These are phyloP conservation scores for Hybos culiciformis DNA, from an alignment of 2,888 invertebrate species.

Conservation along the genomic window DNA sequence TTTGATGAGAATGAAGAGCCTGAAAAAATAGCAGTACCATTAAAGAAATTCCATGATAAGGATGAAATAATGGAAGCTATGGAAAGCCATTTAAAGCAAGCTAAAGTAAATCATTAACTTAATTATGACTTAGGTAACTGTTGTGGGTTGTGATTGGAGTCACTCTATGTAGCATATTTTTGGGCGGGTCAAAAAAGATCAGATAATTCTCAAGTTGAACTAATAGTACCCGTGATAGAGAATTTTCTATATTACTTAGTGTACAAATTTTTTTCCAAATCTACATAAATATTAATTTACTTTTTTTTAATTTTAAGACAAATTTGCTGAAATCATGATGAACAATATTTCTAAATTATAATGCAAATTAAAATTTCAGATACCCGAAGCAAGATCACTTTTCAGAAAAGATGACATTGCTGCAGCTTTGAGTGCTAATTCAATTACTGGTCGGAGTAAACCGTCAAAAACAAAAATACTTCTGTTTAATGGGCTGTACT, in stretches of 20 bases:
- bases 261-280: no score
- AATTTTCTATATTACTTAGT: no score
- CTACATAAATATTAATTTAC: slow-evolving; percentile 22
- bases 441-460: slow-evolving; percentile 39
- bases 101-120: no score
- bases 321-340: background rate
- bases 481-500: slow-evolving; percentile 63
- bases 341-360: no score
- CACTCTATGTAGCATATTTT: no score
- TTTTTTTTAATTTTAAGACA: slow-evolving; percentile 1
- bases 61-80: slow-evolving; percentile 48
- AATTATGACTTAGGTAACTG: no score
- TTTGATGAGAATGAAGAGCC: slow-evolving; percentile 27
- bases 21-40: slow-evolving; percentile 39
- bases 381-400: slow-evolving; percentile 35
- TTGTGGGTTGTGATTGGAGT: no score
- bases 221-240: no score
- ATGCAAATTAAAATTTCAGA: no score
- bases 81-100: slow-evolving; percentile 30
- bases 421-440: slow-evolving; percentile 46
- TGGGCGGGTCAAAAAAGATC: no score
- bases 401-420: slow-evolving; percentile 42
- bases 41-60: slow-evolving; percentile 38
- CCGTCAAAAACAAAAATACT: slow-evolving; percentile 43
- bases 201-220: no score